Evolutionary conservation across 2,797 vertebrate species (phyloP), one percentile per base, ranked within the genome.

Genomic region (Coccyzus lansbergi): DNA sequence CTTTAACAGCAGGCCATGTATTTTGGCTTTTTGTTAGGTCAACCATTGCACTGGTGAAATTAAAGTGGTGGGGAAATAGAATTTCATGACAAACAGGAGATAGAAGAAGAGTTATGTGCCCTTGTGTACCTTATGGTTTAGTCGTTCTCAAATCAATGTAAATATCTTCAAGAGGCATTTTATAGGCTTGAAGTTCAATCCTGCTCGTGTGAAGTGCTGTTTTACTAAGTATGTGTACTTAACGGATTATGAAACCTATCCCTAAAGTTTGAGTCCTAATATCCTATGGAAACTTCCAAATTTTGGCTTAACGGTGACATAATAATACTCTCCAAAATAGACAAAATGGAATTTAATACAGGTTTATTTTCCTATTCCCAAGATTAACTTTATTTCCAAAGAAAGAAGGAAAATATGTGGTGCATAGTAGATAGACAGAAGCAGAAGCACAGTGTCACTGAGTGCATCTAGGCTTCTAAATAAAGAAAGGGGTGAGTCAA

Each of bases 111-210:
- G 42, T 25, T 89, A 19, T 28, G 20, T 44, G 19, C 20, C 21
- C 15, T 71, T n/a, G n/a, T 2, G 4, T 46, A 31, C 7, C 12
- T 22, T 26, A 0, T 17, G 25, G 10, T 78, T 70, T 44, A 59
- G 20, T 44, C 31, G 49, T n/a, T 55, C n/a, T 52, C 20, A 75
- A 38, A 40, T 65, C 34, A 33, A 28, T 65, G 20, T 40, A 38
- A 10, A 0, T 29, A 7, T 38, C 34, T 79, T 58, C 51, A 55
- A 59, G 91, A 72, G 52, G 18, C 14, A 29, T 44, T 70, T 78
- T 25, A 15, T 5, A 22, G 62, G 9, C 33, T 17, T 42, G 8
- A 49, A 63, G 9, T 44, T 79, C 42, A 40, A 21, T 29, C 17
- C 48, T 88, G 44, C 36, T 63, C 17, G 7, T 29, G 17, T 46